Evolutionary conservation across 1,140 invertebrate genomes (phyloP), one percentile per base, ranked within the genome.

Genomic region (Pseudomyrmex cubaensis): DNA sequence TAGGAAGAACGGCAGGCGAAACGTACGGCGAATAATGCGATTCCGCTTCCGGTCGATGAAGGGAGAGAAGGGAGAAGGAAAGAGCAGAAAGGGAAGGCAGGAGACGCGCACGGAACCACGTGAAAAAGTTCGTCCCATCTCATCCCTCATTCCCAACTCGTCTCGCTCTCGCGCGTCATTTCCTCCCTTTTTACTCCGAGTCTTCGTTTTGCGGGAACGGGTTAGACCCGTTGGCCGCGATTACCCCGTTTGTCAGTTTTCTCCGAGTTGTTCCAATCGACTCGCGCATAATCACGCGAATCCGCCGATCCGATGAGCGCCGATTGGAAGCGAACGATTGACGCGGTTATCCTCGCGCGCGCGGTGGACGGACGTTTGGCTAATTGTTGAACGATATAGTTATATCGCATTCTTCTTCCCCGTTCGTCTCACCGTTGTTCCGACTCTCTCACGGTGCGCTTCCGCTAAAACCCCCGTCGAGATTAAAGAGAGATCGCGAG

Each of bases 11-110:
- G 70, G 57, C 35, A 64, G 25, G 22, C 72, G 64, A 87, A 88
- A 87, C 74, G 73, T 88, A 88, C 78, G 83, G 57, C 25, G 86
- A 83, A 88, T 89, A 89, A 89, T 89, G 87, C 75, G 75, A 89
- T 89, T 89, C 70, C 80, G 59, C 52, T 89, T 86, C 54, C 75
- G 70, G 48, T 62, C 22, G 62, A 25, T 72, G 20, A 25, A 35
- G 50, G 44, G 83, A 20, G 20, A 20, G 59, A 17, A 2, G 1
- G 17, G 3, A 2, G n/a, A 10, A 15, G 46, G 44, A 1, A 35
- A 35, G 35, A 35, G 35, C 35, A 35, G 35, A 35, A 35, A 35
- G 35, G 35, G 35, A 35, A 35, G 35, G 35, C 35, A 10, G n/a
- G 74, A 9, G 35, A 12, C 15, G 54, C 10, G 76, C 35, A 83